Conservation (phyloP, 2,888 invertebrate genomes). For the Callinectes sapidus region DNA sequence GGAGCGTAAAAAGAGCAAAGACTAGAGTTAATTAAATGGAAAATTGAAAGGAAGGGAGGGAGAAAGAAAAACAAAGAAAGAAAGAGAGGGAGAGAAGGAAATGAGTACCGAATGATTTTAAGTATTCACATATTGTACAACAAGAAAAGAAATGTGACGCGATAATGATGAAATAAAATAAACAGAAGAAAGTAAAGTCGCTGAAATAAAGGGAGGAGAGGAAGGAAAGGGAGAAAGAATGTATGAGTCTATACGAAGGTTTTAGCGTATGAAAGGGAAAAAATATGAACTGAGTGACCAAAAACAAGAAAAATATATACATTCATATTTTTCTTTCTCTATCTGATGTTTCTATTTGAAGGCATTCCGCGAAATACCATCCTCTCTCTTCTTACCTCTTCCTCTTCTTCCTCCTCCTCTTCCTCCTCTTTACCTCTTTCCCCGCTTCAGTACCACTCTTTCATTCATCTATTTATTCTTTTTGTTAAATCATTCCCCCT, state of each 20-base stretch:
- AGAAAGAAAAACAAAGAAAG: not conserved
- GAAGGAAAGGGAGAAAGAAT: not conserved
- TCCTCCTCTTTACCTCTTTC: not conserved
- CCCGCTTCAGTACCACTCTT: not conserved
- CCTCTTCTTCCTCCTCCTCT: not conserved
- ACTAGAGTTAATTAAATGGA: too few species aligned
- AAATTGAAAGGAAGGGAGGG: not conserved
- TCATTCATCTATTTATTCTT: not conserved
- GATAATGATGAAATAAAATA: too few species aligned
- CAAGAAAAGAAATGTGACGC: too few species aligned
- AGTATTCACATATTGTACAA: too few species aligned
- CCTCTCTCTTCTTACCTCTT: not conserved
- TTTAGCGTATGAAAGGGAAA: not conserved
- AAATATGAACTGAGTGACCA: not conserved
- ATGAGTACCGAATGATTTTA: too few species aligned
- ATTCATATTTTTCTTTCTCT: not conserved
- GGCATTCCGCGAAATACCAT: not conserved
- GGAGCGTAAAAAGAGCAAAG: not conserved
- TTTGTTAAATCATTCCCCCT: not conserved
- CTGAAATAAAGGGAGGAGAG: not conserved
- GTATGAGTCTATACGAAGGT: not conserved
- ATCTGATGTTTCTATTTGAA: not conserved
- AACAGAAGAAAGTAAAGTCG: not conserved
- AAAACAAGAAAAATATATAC: not conserved
- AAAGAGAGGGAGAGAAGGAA: not conserved